Percentiles rank a stretch among this genome's conserved stretches.
Evolutionary conservation across 2,888 invertebrate species (phyloP).

Genomic region (Bhutanitis thaidina): DNA sequence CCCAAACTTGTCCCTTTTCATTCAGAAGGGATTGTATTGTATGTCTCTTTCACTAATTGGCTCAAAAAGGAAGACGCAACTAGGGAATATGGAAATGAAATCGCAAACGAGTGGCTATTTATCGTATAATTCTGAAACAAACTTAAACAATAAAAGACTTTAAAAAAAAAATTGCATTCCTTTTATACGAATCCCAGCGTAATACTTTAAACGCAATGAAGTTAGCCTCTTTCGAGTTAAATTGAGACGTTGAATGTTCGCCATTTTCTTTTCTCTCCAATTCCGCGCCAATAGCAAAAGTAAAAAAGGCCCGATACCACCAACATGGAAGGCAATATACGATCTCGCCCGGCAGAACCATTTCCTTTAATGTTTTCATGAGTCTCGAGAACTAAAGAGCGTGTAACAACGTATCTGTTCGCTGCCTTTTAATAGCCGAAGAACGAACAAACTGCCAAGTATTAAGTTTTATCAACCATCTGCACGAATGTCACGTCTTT

Average conservation of each 20-base stretch:
- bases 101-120: constrained; percentile 39
- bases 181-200: constrained; percentile 20
- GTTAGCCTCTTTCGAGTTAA: constrained; percentile 48
- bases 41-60: constrained; percentile 67
- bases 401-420: constrained; percentile 72
- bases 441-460: constrained; percentile 70
- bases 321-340: constrained; percentile 63
- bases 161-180: constrained; percentile 5
- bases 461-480: constrained; percentile 77
- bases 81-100: constrained; percentile 40
- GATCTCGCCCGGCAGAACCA: constrained; percentile 53
- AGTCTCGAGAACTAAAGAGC: constrained; percentile 68
- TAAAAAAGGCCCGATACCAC: constrained; percentile 65
- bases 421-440: constrained; percentile 67
- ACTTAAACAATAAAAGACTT: neutral
- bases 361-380: constrained; percentile 75
- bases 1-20: constrained; percentile 53
- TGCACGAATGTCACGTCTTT: constrained; percentile 77
- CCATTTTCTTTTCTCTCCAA: constrained; percentile 68
- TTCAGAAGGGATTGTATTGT: constrained; percentile 53
- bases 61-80: constrained; percentile 41
- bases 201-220: constrained; percentile 58
- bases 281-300: constrained; percentile 66
- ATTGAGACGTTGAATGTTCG: constrained; percentile 74
- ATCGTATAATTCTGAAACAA: neutral